A percentile compares a stretch with the other conserved stretches of the same genome.
These are phyloP conservation scores for Trachelus stipa DNA, from an alignment of 2,888 invertebrate species.

Conservation along the genomic window DNA sequence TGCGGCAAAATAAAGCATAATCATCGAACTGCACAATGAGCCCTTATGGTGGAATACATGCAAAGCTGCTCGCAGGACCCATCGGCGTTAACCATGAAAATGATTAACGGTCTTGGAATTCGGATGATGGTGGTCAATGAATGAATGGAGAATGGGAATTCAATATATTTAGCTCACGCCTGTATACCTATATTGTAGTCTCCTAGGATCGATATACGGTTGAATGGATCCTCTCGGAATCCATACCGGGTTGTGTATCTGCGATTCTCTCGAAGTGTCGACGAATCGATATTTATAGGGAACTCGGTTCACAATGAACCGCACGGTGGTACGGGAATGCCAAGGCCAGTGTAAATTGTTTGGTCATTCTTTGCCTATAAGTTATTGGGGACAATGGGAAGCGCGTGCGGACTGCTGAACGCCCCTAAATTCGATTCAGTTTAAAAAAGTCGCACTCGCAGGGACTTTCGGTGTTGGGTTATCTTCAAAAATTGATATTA, in stretches of 20 bases:
- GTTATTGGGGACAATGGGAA: slow-evolving; percentile 53
- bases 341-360: slow-evolving; percentile 54
- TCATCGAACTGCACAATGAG: not conserved
- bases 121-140: not conserved
- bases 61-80: not conserved
- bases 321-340: slow-evolving; percentile 25
- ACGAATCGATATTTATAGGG: slow-evolving; percentile 38
- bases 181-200: not conserved
- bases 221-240: not conserved
- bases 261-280: no score
- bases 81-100: not conserved
- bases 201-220: not conserved
- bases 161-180: not conserved
- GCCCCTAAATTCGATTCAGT: slow-evolving; percentile 40
- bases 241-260: not conserved
- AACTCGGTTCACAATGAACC: slow-evolving; percentile 37
- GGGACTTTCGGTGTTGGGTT: not conserved
- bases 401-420: slow-evolving; percentile 45
- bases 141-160: not conserved
- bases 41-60: not conserved
- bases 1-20: not conserved
- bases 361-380: slow-evolving; percentile 63
- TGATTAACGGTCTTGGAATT: not conserved
- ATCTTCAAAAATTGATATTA: not conserved
- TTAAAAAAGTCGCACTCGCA: not conserved